These are phyloP conservation scores for Monodelphis domestica DNA, from an alignment of 2,797 vertebrate genomes.

Conservation along the genomic window DNA sequence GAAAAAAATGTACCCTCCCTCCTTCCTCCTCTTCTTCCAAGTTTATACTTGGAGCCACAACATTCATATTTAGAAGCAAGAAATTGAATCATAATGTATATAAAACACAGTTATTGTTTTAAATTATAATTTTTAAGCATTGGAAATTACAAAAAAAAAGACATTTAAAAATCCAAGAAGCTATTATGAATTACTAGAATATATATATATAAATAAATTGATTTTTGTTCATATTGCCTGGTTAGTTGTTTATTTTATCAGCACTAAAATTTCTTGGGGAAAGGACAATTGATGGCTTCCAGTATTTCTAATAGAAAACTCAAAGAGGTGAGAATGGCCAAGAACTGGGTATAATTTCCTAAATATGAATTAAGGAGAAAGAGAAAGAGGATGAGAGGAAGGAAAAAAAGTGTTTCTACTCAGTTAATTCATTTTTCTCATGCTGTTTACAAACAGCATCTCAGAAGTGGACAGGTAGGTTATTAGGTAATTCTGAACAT, in stretches of 20 bases:
- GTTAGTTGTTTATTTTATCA: slow-evolving; percentile 84
- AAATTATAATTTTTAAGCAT: slow-evolving; percentile 90
- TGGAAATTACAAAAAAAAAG: slow-evolving; percentile 87
- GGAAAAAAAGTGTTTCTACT: slow-evolving; percentile 47
- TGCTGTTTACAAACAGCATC: slow-evolving; percentile 56
- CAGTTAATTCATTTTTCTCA: slow-evolving; percentile 54
- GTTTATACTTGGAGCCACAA: slow-evolving; percentile 79
- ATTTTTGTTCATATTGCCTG: slow-evolving; percentile 87
- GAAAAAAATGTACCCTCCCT: slow-evolving; percentile 78
- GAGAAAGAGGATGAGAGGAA: background rate
- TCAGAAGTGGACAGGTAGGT: slow-evolving; percentile 47
- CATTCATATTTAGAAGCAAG: slow-evolving; percentile 82
- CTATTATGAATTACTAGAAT: slow-evolving; percentile 87
- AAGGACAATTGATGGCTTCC: background rate
- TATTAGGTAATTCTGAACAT: slow-evolving; percentile 41
- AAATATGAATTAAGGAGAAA: background rate
- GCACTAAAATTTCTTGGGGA: slow-evolving; percentile 59
- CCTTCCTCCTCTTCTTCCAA: slow-evolving; percentile 81
- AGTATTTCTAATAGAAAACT: background rate
- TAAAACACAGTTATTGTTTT: slow-evolving; percentile 89
- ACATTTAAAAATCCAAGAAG: slow-evolving; percentile 86
- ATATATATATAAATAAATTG: slow-evolving; percentile 86
- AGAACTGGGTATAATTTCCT: background rate
- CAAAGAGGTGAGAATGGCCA: background rate
- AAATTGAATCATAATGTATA: slow-evolving; percentile 85